phyloP scores from a whole-genome alignment of 2,888 invertebrate species.

The Pammene fasciana region DNA sequence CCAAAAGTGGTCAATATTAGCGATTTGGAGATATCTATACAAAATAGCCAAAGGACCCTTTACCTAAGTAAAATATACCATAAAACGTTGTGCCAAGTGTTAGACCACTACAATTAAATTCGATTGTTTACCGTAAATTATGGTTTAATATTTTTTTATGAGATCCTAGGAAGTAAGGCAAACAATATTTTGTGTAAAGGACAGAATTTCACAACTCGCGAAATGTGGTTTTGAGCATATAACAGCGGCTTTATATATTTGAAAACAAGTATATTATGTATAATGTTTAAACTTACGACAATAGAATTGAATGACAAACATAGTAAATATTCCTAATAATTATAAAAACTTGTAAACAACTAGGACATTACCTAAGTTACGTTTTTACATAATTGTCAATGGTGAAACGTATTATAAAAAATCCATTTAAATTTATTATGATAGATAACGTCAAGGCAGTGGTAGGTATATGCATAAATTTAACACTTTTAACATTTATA shows the following conservation, averaged over 20 bases:
- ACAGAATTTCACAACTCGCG: slow-evolving; percentile 42
- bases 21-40: no score
- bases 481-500: slow-evolving; percentile 58
- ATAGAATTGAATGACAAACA: slow-evolving; percentile 37
- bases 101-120: slow-evolving; percentile 44
- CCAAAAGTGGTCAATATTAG: no score
- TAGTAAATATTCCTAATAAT: slow-evolving; percentile 39
- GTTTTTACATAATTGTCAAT: slow-evolving; percentile 57
- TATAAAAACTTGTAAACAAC: slow-evolving; percentile 44
- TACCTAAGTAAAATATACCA: slow-evolving; percentile 27
- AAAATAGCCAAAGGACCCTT: slow-evolving; percentile 4
- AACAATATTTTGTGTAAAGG: slow-evolving; percentile 34
- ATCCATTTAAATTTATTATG: slow-evolving; percentile 63
- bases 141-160: slow-evolving; percentile 33
- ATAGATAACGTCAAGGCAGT: slow-evolving; percentile 75
- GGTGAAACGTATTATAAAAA: slow-evolving; percentile 62
- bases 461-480: slow-evolving; percentile 69
- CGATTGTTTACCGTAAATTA: slow-evolving; percentile 41
- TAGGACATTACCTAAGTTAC: slow-evolving; percentile 50
- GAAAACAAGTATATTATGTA: slow-evolving; percentile 21
- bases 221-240: slow-evolving; percentile 43
- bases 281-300: slow-evolving; percentile 39
- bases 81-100: slow-evolving; percentile 39
- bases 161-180: slow-evolving; percentile 40
- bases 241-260: slow-evolving; percentile 42